Conservation (phyloP, 23 tunicate genomes). For the Corella eumyota region DNA sequence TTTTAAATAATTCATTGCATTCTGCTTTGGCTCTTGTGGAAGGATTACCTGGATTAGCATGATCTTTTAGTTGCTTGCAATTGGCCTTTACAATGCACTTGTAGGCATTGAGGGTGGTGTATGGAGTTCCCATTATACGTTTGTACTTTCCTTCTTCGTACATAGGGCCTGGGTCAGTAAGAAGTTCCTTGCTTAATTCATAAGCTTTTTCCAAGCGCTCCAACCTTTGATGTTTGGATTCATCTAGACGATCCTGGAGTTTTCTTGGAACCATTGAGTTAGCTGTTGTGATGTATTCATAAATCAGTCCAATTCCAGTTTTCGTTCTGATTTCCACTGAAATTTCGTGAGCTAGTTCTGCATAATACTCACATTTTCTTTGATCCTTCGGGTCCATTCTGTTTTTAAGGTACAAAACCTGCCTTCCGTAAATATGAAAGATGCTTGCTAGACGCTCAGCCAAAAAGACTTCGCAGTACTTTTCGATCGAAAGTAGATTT, state of each 20-base stretch:
- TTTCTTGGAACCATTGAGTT: constrained; percentile 32
- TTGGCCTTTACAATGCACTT: constrained; percentile 52
- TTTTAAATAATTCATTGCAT: constrained; percentile 13
- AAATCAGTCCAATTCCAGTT: constrained; percentile 19
- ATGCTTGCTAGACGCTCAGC: constrained; percentile 42
- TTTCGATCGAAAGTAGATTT: constrained; percentile 9
- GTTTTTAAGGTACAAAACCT: constrained; percentile 32
- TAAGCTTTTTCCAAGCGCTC: constrained; percentile 19
- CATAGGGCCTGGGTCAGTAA: not conserved
- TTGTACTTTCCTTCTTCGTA: constrained; percentile 41
- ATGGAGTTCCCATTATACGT: constrained; percentile 22
- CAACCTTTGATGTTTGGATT: constrained; percentile 4
- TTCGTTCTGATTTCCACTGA: constrained; percentile 14
- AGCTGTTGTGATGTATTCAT: constrained; percentile 41
- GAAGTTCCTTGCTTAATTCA: constrained; percentile 5
- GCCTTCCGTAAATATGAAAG: constrained; percentile 60
- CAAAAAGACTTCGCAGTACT: constrained; percentile 5
- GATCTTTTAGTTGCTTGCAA: constrained; percentile 22
- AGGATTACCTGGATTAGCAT: not conserved
- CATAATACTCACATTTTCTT: constrained; percentile 30
- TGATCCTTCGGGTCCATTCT: constrained; percentile 3
- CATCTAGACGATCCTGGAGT: constrained; percentile 20
- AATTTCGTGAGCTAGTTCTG: constrained; percentile 21
- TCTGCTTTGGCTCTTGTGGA: not conserved
- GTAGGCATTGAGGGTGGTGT: constrained; percentile 32